Evolutionary conservation across 2,797 vertebrate species (phyloP).

Genomic region (Rhynchotus rufescens): DNA sequence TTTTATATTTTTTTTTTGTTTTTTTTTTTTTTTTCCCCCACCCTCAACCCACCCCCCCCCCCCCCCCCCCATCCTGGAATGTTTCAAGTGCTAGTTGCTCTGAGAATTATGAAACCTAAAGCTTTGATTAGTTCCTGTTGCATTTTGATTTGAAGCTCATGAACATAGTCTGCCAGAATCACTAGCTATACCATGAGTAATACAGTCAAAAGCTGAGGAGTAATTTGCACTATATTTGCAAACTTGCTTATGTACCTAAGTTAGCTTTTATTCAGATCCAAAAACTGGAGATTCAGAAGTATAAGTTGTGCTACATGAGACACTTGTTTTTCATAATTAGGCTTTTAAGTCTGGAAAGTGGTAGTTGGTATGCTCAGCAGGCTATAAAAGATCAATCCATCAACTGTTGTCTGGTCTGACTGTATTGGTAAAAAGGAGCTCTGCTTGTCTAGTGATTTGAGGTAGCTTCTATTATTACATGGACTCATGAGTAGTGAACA

Average conservation of each 20-base stretch:
- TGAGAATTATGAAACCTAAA: background rate
- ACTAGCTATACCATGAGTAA: background rate
- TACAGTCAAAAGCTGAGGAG: background rate
- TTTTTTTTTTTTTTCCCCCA: too few species aligned
- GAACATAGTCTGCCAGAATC: background rate
- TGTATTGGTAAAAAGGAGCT: background rate
- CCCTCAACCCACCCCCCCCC: too few species aligned
- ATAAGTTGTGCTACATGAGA: background rate
- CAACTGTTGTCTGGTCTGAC: background rate
- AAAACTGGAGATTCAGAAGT: background rate
- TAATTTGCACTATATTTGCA: background rate
- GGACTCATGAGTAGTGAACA: background rate
- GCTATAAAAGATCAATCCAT: background rate
- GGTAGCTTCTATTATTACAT: accelerated
- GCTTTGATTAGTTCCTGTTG: background rate
- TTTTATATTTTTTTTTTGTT: background rate
- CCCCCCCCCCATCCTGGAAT: background rate
- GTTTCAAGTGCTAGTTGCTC: background rate
- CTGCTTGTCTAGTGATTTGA: background rate
- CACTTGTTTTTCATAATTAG: constrained; percentile 4
- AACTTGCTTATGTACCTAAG: background rate
- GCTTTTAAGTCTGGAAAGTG: background rate
- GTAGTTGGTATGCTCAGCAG: background rate
- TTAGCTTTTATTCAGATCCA: background rate
- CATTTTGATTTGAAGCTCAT: background rate